phyloP scores from a whole-genome alignment of 2,888 invertebrate genomes.

The Acleris literana region DNA sequence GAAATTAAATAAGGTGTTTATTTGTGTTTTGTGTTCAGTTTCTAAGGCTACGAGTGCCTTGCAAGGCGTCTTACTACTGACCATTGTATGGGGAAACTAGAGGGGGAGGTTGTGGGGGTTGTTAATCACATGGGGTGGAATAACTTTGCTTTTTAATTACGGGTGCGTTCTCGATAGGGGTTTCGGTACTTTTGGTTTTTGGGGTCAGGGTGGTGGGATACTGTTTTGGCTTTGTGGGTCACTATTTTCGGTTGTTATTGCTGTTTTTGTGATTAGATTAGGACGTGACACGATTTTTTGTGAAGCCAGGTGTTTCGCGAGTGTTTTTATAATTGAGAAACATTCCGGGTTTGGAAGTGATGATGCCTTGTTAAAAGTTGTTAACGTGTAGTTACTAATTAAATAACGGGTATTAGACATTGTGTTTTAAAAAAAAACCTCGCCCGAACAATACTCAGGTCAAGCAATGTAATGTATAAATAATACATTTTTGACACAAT shows the following conservation, averaged over 20 bases:
- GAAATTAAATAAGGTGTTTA: conserved; percentile 54
- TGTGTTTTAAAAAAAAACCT: too few relatives aligned
- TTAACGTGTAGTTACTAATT: too few relatives aligned
- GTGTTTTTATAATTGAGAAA: not conserved
- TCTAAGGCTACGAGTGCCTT: conserved; percentile 77
- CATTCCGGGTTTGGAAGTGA: not conserved
- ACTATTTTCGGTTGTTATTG: conserved; percentile 32
- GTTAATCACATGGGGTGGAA: conserved; percentile 77
- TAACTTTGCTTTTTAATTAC: conserved; percentile 81
- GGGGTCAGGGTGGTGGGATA: conserved; percentile 47
- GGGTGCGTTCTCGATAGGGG: conserved; percentile 64
- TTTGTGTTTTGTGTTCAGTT: conserved; percentile 79
- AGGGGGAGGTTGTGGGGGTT: conserved; percentile 48
- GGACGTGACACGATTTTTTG: conserved; percentile 19
- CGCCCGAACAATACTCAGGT: too few relatives aligned
- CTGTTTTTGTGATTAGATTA: conserved; percentile 24
- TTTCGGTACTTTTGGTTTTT: conserved; percentile 58
- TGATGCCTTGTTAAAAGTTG: not conserved
- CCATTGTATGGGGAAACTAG: conserved; percentile 74
- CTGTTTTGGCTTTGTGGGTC: conserved; percentile 28
- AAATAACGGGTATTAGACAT: too few relatives aligned
- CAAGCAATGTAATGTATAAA: too few relatives aligned
- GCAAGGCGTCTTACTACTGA: conserved; percentile 75
- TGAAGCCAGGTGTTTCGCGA: not conserved
- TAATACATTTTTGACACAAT: too few relatives aligned